Evolutionary conservation across 2,113 vertebrate species (phyloP), one percentile per base, ranked within the genome.

Genomic region (Apaloderma vittatum): DNA sequence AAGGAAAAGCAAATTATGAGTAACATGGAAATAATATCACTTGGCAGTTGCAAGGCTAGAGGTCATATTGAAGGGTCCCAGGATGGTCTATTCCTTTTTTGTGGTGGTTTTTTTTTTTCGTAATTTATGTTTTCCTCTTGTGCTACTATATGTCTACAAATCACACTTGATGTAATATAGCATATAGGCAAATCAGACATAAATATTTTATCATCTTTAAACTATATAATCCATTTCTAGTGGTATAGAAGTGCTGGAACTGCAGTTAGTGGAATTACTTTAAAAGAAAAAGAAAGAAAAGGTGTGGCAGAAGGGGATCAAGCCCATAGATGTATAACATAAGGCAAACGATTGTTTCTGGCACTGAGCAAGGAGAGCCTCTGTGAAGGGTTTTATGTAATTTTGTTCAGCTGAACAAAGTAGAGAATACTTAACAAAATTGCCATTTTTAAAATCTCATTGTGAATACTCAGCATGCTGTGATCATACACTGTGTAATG

Each of bases 401-500:
- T 58, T 90, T 96, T 91, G 81, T 96, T 93, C 82, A 78, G 86
- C 80, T 93, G 86, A 97, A 93, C 84, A 91, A 92, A 97, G 90
- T 66, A 22, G 79, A 90, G 92, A 93, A 95, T 95, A 95, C 94
- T 97, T 97, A 94, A 85, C 85, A 97, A 94, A 96, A 97, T 95
- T 97, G 90, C 68, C 87, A 72, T 96, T 97, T 97, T 89, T 36
- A 94, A 97, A 92, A 93, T 96, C 94, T 90, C 74, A 63, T 94
- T 96, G 88, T 96, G 81, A 96, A 88, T 95, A 85, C 81, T 93
- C 92, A 95, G 72, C 92, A 88, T 78, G 81, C 86, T 94, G 74
- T 97, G 92, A 91, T 97, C 95, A 88, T 96, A 96, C 94, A 86
- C 75, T 94, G 78, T 95, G 45, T 97, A 96, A 95, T 97, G 97